These are phyloP conservation scores for Crocuta crocuta DNA, from an alignment of 2,113 vertebrate species.

Conservation along the genomic window DNA sequence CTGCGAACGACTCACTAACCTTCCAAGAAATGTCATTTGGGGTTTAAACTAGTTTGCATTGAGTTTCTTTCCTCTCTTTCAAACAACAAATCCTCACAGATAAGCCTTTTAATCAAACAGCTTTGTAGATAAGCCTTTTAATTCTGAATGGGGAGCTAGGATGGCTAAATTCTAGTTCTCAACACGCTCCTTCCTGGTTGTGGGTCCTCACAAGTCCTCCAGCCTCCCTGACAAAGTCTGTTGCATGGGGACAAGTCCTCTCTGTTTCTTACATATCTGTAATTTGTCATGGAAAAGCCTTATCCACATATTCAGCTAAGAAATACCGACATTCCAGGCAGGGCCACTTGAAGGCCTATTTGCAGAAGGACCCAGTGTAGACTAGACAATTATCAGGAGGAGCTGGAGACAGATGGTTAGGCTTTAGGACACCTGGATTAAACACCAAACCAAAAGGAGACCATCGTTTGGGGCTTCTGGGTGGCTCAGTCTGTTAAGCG, in stretches of 20 bases:
- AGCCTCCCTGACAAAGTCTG: not conserved
- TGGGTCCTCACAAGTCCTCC: not conserved
- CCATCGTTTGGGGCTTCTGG: no score
- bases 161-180: not conserved
- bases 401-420: not conserved
- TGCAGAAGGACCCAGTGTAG: not conserved
- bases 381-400: not conserved
- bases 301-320: not conserved
- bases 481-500: no score
- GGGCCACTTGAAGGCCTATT: not conserved
- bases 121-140: not conserved
- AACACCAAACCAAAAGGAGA: not conserved
- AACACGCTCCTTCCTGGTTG: not conserved
- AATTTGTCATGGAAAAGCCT: not conserved
- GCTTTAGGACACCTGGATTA: not conserved
- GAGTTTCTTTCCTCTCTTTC: not conserved
- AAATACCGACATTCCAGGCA: not conserved
- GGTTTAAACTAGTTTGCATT: not conserved
- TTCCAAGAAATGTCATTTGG: not conserved
- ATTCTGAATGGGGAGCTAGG: not conserved
- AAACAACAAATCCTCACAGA: not conserved
- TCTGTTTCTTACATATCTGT: not conserved
- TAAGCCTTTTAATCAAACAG: not conserved
- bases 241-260: not conserved
- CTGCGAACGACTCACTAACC: not conserved